A percentile compares a stretch with the other conserved stretches of the same genome.
Evolutionary conservation across 2,888 invertebrate species (phyloP).

Genomic region (Platycheirus albimanus): DNA sequence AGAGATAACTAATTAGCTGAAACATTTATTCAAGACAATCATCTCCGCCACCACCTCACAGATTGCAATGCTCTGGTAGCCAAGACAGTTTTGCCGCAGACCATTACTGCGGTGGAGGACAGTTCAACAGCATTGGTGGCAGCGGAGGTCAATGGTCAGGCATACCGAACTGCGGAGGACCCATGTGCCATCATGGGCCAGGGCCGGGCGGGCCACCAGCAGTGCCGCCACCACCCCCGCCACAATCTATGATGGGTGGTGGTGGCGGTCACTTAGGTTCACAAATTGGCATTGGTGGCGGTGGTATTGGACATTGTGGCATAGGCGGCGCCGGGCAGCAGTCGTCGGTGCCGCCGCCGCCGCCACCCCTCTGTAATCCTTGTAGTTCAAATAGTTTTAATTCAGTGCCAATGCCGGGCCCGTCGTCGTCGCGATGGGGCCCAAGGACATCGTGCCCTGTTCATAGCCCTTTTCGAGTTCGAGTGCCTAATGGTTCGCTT

Average conservation of each 20-base stretch:
- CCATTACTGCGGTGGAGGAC: conserved; percentile 82
- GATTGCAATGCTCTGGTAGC: conserved; percentile 84
- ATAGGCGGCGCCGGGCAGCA: conserved; percentile 79
- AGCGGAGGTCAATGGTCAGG: conserved; percentile 79
- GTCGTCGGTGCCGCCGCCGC: conserved; percentile 80
- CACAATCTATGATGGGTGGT: conserved; percentile 81
- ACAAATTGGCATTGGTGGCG: conserved; percentile 79
- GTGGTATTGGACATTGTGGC: conserved; percentile 80
- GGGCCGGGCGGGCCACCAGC: conserved; percentile 77
- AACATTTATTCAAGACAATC: conserved; percentile 83
- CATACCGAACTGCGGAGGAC: conserved; percentile 78
- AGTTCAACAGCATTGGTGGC: conserved; percentile 77
- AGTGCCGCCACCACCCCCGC: conserved; percentile 77
- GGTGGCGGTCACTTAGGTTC: conserved; percentile 77
- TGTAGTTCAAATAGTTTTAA: conserved; percentile 82
- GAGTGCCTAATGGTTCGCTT: conserved; percentile 83
- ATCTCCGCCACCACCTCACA: conserved; percentile 83
- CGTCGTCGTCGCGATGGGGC: conserved; percentile 82
- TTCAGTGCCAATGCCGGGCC: conserved; percentile 82
- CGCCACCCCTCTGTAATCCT: conserved; percentile 82
- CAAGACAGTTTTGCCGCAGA: conserved; percentile 83
- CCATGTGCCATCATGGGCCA: conserved; percentile 79
- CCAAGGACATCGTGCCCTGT: conserved; percentile 83
- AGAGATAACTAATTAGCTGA: conserved; percentile 76
- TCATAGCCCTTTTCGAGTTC: conserved; percentile 83